Base-by-base conservation (phyloP, 2,113 vertebrate species). In the Eclectus roratus region DNA sequence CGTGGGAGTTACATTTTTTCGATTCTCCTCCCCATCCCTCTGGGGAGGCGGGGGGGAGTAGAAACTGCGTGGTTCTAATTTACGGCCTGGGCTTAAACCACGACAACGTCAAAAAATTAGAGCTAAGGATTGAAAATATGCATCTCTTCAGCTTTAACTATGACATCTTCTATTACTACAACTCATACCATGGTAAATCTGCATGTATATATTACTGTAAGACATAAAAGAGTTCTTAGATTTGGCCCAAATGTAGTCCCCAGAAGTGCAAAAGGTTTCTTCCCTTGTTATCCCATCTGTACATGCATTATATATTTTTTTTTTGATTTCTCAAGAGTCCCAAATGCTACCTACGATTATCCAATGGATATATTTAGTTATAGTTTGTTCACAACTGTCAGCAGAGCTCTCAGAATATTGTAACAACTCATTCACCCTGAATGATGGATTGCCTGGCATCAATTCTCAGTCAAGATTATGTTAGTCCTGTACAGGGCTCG, bases 381-480 rank as follows among this genome's bases (percentile, higher is more conserved):
- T 39, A 80, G 16, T 11, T 33, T 73, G 63, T 69, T 73, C 80
- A 93, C 63, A 91, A 15, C 29, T 80, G 43, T 68, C 52, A 58
- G 11, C 20, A 76, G 71, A 80, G 33, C n/a, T 70, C 74, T 86
- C 33, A 55, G 49, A 69, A 39, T 73, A 43, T 19, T 71, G 35
- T 56, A 91, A 44, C 24, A 77, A 50, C 53, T 89, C 64, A 60
- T 44, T 86, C 29, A 86, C 13, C 20, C 53, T 80, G 50, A 63
- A 73, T 46, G 49, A 60, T 69, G 49, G 16, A 35, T 65, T 95
- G 53, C 35, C 69, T 91, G 90, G 72, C 68, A 95, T 80, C 53
- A 73, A 21, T 64, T 83, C 29, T 84, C 41, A 65, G 77, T 78
- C 69, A 80, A 46, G 53, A 69, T 73, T 14, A 25, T 76, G 77